phyloP scores from a whole-genome alignment of 1,140 invertebrate genomes.

The Trichomalopsis sarcophagae region DNA sequence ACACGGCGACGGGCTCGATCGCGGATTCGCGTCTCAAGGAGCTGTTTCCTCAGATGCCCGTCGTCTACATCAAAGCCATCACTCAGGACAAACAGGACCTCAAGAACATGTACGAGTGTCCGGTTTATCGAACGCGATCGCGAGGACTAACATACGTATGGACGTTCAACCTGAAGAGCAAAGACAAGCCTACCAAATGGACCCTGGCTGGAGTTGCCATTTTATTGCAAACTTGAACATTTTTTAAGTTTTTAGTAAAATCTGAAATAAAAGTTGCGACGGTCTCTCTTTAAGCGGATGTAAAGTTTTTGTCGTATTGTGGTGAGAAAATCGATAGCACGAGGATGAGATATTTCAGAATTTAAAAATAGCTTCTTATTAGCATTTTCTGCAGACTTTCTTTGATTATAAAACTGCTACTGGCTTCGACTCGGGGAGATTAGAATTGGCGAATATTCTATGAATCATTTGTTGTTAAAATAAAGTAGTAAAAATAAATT shows the following conservation, averaged over 20 bases:
- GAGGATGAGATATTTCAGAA: no score
- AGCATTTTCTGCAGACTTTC: no score
- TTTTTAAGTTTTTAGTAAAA: background rate
- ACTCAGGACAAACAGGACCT: slow-evolving; percentile 92
- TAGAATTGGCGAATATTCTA: slow-evolving; percentile 6
- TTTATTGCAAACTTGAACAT: slow-evolving; percentile 84
- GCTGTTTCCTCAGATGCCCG: slow-evolving; percentile 91
- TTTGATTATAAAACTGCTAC: no score
- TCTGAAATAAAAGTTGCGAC: background rate
- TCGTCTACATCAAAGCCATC: slow-evolving; percentile 92
- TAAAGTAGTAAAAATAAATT: slow-evolving; percentile 62
- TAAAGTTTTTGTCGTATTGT: no score
- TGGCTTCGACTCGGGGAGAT: no score
- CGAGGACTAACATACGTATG: slow-evolving; percentile 95
- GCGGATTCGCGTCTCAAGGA: slow-evolving; percentile 92
- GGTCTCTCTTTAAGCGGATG: no score
- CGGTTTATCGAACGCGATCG: slow-evolving; percentile 92
- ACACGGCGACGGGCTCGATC: slow-evolving; percentile 84
- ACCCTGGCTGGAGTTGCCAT: slow-evolving; percentile 93
- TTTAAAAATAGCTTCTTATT: no score
- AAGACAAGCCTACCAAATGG: slow-evolving; percentile 93
- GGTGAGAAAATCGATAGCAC: no score
- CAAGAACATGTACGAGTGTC: slow-evolving; percentile 93
- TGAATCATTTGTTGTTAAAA: background rate
- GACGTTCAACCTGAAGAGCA: slow-evolving; percentile 96